Percentiles rank a stretch among this genome's conserved stretches.
These are phyloP conservation scores for Tichodroma muraria DNA, from an alignment of 2,113 vertebrate species.

Conservation along the genomic window DNA sequence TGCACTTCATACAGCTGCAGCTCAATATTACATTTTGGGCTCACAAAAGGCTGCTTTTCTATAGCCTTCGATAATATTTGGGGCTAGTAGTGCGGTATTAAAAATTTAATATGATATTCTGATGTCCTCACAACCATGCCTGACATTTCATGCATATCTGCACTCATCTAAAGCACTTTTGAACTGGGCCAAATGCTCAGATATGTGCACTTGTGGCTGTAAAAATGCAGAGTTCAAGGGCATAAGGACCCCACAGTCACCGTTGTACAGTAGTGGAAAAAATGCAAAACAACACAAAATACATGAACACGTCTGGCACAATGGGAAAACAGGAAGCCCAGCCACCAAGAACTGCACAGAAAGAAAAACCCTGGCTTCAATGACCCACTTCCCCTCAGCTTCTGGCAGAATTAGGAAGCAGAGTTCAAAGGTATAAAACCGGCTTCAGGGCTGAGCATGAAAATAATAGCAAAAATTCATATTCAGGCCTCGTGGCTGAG, in stretches of 20 bases:
- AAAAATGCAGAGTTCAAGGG: background rate
- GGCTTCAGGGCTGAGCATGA: background rate
- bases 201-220: background rate
- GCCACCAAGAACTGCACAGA: background rate
- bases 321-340: slow-evolving; percentile 1
- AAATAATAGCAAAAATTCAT: background rate
- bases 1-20: background rate
- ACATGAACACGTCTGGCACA: background rate
- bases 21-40: background rate
- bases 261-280: background rate
- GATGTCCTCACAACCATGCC: background rate
- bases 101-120: background rate
- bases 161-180: background rate
- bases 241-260: background rate
- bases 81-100: background rate
- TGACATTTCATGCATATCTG: background rate
- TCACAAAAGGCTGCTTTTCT: background rate
- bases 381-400: background rate
- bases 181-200: background rate
- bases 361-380: background rate
- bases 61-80: background rate
- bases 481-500: background rate
- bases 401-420: background rate
- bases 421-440: background rate
- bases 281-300: background rate